Evolutionary conservation across 2,113 vertebrate genomes (phyloP).

Genomic region (Apaloderma vittatum): DNA sequence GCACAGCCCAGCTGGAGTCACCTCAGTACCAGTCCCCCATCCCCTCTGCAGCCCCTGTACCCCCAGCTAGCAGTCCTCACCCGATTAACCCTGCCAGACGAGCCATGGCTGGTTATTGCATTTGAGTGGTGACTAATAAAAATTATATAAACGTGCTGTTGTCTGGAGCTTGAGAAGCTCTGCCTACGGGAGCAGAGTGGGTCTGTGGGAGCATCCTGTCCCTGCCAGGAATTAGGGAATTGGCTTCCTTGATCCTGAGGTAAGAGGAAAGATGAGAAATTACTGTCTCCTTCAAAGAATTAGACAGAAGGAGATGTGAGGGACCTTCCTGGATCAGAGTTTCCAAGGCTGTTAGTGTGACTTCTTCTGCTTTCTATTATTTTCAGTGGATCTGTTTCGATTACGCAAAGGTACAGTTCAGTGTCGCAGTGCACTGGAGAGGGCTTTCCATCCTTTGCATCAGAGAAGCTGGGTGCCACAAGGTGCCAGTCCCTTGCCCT

Average conservation of each 20-base stretch:
- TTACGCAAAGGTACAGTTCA: neutral
- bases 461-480: neutral
- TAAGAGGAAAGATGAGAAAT: neutral
- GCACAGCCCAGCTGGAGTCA: neutral
- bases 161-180: neutral
- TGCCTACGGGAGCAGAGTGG: fast-evolving
- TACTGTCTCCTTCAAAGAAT: neutral
- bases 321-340: neutral
- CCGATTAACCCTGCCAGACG: fast-evolving
- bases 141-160: neutral
- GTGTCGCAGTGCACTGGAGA: fast-evolving
- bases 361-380: neutral
- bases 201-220: neutral
- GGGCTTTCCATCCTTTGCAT: neutral
- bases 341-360: neutral
- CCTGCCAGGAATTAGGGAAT: neutral
- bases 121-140: neutral
- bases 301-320: neutral
- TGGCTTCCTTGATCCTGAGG: neutral
- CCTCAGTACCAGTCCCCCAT: neutral
- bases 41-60: neutral
- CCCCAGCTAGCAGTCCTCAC: neutral
- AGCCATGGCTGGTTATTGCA: neutral
- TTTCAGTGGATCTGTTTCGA: neutral
- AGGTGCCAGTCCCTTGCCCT: neutral